Percentiles rank a stretch among this genome's conserved stretches.
These are phyloP conservation scores for Apotomis turbidana DNA, from an alignment of 2,888 invertebrate genomes.

Conservation along the genomic window DNA sequence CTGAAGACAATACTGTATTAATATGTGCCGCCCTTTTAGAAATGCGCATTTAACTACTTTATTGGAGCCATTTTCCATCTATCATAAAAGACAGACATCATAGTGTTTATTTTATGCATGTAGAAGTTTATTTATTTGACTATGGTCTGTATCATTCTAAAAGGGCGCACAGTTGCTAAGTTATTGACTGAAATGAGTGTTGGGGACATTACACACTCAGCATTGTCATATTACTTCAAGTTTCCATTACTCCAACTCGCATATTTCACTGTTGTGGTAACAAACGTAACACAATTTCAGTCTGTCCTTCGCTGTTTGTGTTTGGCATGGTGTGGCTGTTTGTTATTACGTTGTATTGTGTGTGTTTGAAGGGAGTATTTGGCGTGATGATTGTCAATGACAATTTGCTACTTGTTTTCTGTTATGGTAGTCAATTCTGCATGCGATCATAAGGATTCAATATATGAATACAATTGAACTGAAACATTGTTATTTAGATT, in stretches of 20 bases:
- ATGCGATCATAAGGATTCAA: slow-evolving; percentile 4
- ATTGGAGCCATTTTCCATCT: neutral
- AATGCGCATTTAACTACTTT: slow-evolving; percentile 44
- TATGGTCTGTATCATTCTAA: slow-evolving; percentile 45
- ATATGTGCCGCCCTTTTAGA: slow-evolving; percentile 59
- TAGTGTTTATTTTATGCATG: neutral
- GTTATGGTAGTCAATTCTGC: slow-evolving; percentile 9
- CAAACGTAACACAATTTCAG: slow-evolving; percentile 57
- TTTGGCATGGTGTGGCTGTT: slow-evolving; percentile 49
- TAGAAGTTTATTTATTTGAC: neutral
- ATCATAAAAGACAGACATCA: neutral
- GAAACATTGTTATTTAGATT: neutral
- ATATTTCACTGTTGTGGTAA: slow-evolving; percentile 2
- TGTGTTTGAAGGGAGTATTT: neutral
- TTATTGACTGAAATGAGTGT: slow-evolving; percentile 50
- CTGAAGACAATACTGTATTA: slow-evolving; percentile 45
- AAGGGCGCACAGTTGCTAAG: slow-evolving; percentile 52
- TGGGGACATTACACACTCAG: slow-evolving; percentile 36
- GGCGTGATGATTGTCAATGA: neutral
- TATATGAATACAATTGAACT: neutral
- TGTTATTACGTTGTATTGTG: slow-evolving; percentile 30
- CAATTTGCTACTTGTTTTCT: neutral
- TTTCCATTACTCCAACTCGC: slow-evolving; percentile 5
- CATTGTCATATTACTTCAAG: slow-evolving; percentile 13
- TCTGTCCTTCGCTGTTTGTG: slow-evolving; percentile 46